Evolutionary conservation across 1,140 invertebrate species (phyloP).

Genomic region (Fopius arisanus): DNA sequence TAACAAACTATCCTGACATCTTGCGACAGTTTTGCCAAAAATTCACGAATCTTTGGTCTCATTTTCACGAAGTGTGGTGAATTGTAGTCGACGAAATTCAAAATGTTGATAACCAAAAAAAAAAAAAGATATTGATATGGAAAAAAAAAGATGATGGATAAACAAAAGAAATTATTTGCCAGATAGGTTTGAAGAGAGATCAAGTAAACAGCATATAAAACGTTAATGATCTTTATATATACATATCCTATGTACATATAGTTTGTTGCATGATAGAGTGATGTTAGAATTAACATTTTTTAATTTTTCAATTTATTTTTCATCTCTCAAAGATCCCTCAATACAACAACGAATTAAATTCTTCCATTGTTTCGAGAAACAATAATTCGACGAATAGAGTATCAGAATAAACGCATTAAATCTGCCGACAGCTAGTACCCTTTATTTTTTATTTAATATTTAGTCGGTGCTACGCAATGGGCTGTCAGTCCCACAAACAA

Average conservation of each 20-base stretch:
- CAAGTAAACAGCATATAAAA: background rate
- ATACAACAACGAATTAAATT: background rate
- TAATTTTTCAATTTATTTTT: background rate
- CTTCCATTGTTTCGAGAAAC: background rate
- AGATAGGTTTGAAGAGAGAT: background rate
- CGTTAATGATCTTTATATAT: background rate
- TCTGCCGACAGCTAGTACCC: background rate
- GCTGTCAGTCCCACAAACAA: background rate
- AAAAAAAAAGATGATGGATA: background rate
- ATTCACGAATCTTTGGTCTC: background rate
- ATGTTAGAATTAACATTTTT: background rate
- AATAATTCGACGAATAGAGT: background rate
- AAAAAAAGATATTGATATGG: background rate
- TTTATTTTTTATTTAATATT: background rate
- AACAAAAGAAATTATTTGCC: background rate
- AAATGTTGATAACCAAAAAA: background rate
- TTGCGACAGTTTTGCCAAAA: conserved; percentile 36
- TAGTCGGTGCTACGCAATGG: background rate
- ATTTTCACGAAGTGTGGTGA: background rate
- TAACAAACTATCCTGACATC: conserved; percentile 61
- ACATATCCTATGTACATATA: background rate
- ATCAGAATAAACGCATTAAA: background rate
- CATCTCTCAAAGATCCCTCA: background rate
- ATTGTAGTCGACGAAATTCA: background rate
- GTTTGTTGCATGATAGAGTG: background rate